Evolutionary conservation across 2,113 vertebrate species (phyloP).

Genomic region (Boleophthalmus pectinirostris): DNA sequence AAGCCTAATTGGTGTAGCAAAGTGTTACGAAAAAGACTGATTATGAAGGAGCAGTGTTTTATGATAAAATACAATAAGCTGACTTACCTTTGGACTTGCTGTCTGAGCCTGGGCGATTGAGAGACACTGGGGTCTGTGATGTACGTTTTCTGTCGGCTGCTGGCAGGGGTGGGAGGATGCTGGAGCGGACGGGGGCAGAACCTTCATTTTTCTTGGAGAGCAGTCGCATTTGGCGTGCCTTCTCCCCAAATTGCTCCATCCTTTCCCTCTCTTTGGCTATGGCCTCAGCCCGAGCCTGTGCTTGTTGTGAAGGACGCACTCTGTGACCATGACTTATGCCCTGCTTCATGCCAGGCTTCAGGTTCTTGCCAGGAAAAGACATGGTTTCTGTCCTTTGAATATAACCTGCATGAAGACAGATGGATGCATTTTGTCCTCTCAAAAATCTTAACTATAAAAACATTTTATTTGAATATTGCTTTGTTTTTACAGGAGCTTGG

Average conservation of each 20-base stretch:
- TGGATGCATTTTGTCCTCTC: background rate
- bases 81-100: constrained; percentile 1
- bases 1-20: too few relatives aligned
- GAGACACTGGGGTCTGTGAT: background rate
- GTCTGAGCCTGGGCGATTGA: background rate
- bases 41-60: background rate
- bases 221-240: background rate
- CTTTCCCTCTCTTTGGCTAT: background rate
- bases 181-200: background rate
- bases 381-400: constrained; percentile 35
- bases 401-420: constrained; percentile 24
- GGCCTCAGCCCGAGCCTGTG: constrained; percentile 5
- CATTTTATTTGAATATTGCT: too few relatives aligned
- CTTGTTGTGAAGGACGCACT: constrained; percentile 3
- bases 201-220: background rate
- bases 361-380: background rate
- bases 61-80: background rate
- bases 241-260: background rate
- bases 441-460: too few relatives aligned
- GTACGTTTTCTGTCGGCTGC: background rate
- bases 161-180: background rate
- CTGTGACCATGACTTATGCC: constrained; percentile 34
- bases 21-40: background rate
- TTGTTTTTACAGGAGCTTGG: too few relatives aligned
- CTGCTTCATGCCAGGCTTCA: constrained; percentile 8